Conservation (phyloP, 2,113 vertebrate species). For the Thymallus thymallus region DNA sequence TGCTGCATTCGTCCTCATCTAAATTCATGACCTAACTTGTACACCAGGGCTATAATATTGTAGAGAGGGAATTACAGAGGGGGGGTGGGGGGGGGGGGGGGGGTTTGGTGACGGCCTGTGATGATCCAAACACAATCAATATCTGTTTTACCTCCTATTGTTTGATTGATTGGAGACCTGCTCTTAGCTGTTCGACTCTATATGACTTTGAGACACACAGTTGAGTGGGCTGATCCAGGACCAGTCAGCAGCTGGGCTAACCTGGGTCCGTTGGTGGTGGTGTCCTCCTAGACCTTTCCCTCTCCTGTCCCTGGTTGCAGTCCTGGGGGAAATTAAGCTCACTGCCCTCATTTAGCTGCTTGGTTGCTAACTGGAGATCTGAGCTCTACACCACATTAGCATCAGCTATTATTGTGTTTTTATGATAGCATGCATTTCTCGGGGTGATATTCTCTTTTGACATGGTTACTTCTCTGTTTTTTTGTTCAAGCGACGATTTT, state of each 20-base stretch:
- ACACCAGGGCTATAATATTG: background rate
- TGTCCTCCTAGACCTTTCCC: background rate
- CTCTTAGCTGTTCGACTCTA: background rate
- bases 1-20: too few species aligned
- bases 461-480: background rate
- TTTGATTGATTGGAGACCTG: slow-evolving; percentile 1
- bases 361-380: background rate
- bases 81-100: too few species aligned
- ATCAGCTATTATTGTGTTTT: background rate
- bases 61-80: too few species aligned
- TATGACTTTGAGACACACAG: slow-evolving; percentile 4
- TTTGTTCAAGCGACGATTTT: background rate
- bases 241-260: slow-evolving; percentile 4
- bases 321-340: background rate
- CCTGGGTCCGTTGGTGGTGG: background rate
- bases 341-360: background rate
- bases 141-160: background rate
- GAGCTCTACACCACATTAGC: background rate
- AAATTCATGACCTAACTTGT: background rate
- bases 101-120: slow-evolving; percentile 2
- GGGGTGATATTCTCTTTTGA: background rate
- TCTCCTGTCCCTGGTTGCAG: slow-evolving; percentile 4
- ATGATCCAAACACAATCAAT: slow-evolving; percentile 36
- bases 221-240: slow-evolving; percentile 39
- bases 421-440: background rate